These are phyloP conservation scores for Hofmannophila pseudospretella DNA, from an alignment of 2,888 invertebrate species.

Conservation along the genomic window DNA sequence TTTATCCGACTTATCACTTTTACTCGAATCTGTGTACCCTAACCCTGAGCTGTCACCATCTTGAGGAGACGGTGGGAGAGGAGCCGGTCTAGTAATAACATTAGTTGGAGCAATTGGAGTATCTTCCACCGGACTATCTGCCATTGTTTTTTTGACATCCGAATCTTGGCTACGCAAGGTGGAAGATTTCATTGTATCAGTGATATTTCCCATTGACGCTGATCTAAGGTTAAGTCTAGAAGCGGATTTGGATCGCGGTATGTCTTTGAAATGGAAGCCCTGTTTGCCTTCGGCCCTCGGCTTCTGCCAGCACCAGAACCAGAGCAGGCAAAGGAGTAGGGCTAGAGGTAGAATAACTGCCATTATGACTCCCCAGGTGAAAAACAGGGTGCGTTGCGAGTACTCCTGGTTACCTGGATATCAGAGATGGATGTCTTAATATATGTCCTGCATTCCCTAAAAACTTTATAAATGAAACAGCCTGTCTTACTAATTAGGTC, in stretches of 20 bases:
- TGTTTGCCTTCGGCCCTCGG: conserved; percentile 76
- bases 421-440: conserved; percentile 22
- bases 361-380: conserved; percentile 85
- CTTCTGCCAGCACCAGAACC: conserved; percentile 80
- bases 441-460: too few relatives aligned
- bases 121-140: conserved; percentile 59
- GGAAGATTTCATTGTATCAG: conserved; percentile 68
- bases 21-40: conserved; percentile 73
- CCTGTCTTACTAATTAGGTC: too few relatives aligned
- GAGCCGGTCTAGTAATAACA: conserved; percentile 46
- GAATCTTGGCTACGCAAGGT: conserved; percentile 56
- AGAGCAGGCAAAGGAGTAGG: conserved; percentile 79
- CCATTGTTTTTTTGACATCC: conserved; percentile 49
- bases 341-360: conserved; percentile 83
- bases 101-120: conserved; percentile 36
- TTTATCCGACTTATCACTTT: conserved; percentile 74
- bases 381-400: conserved; percentile 84
- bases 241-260: conserved; percentile 78
- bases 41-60: conserved; percentile 71
- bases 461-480: too few relatives aligned
- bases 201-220: conserved; percentile 72
- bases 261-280: conserved; percentile 74
- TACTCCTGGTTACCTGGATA: conserved; percentile 81
- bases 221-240: conserved; percentile 77
- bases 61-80: conserved; percentile 39